A percentile compares a stretch with the other conserved stretches of the same genome.
Evolutionary conservation across 1,140 invertebrate species (phyloP).

Genomic region (Zaprionus ornatus): DNA sequence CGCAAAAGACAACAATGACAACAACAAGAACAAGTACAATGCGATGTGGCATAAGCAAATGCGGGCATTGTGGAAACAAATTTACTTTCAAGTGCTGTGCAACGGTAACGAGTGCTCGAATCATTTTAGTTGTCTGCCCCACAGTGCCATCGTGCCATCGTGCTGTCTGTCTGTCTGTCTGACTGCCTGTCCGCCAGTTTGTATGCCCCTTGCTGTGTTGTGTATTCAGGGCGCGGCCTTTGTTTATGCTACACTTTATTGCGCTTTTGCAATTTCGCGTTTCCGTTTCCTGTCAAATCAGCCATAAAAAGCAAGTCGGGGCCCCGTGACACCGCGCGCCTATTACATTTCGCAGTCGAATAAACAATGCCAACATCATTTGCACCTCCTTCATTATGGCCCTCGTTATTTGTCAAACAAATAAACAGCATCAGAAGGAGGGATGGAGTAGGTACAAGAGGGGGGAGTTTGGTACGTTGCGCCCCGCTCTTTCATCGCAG

Average conservation of each 20-base stretch:
- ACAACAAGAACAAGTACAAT: neutral
- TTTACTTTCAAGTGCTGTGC: constrained; percentile 73
- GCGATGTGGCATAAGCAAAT: constrained; percentile 53
- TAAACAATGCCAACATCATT: constrained; percentile 82
- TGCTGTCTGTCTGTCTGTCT: neutral
- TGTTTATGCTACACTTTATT: constrained; percentile 82
- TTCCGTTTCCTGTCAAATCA: constrained; percentile 81
- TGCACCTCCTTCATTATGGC: constrained; percentile 81
- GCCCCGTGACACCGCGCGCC: constrained; percentile 75
- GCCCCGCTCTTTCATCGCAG: neutral
- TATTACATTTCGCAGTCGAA: constrained; percentile 82
- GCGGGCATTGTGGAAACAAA: constrained; percentile 67
- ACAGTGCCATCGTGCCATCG: constrained; percentile 1
- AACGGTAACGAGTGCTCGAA: constrained; percentile 58
- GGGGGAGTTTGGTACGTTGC: neutral
- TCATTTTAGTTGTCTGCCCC: constrained; percentile 42
- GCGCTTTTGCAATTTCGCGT: constrained; percentile 81
- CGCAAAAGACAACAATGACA: constrained; percentile 11
- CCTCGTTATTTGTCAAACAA: constrained; percentile 80
- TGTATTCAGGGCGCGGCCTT: constrained; percentile 73
- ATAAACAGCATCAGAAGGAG: constrained; percentile 53
- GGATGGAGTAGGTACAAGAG: neutral
- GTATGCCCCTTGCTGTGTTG: constrained; percentile 26
- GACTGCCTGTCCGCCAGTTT: neutral
- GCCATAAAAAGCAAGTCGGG: constrained; percentile 72